phyloP scores from a whole-genome alignment of 2,888 invertebrate genomes.

The Hirtodrosophila cameraria region DNA sequence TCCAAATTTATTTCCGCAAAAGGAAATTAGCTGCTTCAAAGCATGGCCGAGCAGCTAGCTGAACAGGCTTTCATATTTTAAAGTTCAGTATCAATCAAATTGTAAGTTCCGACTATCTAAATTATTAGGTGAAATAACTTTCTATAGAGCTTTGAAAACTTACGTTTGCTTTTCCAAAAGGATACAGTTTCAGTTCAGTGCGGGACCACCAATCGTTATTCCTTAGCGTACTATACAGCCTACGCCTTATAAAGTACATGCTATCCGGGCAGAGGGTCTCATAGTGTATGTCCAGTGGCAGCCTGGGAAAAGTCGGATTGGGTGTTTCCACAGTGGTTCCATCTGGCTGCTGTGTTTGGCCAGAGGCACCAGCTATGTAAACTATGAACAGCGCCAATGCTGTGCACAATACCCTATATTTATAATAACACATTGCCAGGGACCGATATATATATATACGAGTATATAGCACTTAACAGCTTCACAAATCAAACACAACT shows the following conservation, averaged over 20 bases:
- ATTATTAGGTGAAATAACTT: too few relatives aligned
- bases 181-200: constrained; percentile 79
- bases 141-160: too few relatives aligned
- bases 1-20: too few relatives aligned
- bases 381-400: constrained; percentile 20
- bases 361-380: background rate
- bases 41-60: too few relatives aligned
- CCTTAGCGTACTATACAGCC: constrained; percentile 71
- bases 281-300: constrained; percentile 81
- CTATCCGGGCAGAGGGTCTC: constrained; percentile 83
- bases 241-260: constrained; percentile 73
- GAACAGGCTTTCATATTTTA: too few relatives aligned
- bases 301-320: constrained; percentile 14
- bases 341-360: constrained; percentile 6
- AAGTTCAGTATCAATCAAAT: too few relatives aligned
- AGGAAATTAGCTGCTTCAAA: too few relatives aligned
- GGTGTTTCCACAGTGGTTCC: background rate
- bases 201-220: constrained; percentile 67
- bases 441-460: constrained; percentile 15
- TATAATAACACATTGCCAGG: constrained; percentile 36
- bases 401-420: constrained; percentile 8
- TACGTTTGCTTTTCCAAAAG: constrained; percentile 83
- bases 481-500: constrained; percentile 59
- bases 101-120: too few relatives aligned
- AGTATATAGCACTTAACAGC: constrained; percentile 46